Evolutionary conservation across 2,113 vertebrate genomes (phyloP).

Genomic region (Crocuta crocuta): DNA sequence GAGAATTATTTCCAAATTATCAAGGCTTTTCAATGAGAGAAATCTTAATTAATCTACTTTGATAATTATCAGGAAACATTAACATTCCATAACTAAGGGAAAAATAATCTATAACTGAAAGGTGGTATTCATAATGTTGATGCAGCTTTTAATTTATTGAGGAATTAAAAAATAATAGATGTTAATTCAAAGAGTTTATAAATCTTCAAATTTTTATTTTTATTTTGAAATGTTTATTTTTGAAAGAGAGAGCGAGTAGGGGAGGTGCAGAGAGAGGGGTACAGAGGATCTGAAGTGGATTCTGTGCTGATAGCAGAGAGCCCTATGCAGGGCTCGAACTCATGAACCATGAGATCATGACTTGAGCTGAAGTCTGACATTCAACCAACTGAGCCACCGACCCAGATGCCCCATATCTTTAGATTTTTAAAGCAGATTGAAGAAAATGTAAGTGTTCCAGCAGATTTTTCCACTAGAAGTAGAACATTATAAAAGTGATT

Average conservation of each 20-base stretch:
- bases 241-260: too few relatives aligned
- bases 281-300: too few relatives aligned
- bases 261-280: too few relatives aligned
- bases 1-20: constrained; percentile 12
- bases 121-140: not conserved
- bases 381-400: too few relatives aligned
- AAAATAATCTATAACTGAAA: constrained; percentile 56
- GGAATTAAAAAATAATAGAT: constrained; percentile 13
- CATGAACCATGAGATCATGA: too few relatives aligned
- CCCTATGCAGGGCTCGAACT: too few relatives aligned
- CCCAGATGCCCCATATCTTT: not conserved
- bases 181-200: not conserved
- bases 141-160: constrained; percentile 43
- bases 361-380: too few relatives aligned
- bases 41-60: not conserved
- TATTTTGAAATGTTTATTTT: too few relatives aligned
- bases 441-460: constrained; percentile 59
- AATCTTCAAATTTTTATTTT: not conserved
- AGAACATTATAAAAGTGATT: constrained; percentile 18
- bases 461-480: constrained; percentile 49
- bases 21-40: not conserved
- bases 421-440: not conserved
- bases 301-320: too few relatives aligned
- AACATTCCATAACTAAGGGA: constrained; percentile 40
- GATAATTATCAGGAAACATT: not conserved